These are phyloP conservation scores for Neosilurus mollespiculum DNA, from an alignment of 2,797 vertebrate species.

Conservation along the genomic window DNA sequence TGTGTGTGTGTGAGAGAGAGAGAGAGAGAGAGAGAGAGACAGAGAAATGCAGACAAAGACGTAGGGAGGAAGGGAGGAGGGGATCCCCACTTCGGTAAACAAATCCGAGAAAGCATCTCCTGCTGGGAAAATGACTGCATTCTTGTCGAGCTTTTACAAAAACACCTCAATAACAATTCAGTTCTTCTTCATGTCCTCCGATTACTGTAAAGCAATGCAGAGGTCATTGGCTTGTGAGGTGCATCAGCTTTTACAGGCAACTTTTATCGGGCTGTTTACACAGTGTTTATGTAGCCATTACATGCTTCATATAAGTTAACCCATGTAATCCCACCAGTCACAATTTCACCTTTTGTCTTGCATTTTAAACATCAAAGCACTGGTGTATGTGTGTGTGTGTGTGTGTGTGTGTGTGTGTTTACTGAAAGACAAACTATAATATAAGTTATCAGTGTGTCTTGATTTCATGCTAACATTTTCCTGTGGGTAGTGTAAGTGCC, in stretches of 20 bases:
- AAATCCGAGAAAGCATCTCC: slow-evolving; percentile 52
- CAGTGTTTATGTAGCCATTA: neutral
- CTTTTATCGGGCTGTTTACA: neutral
- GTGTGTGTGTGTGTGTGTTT: neutral
- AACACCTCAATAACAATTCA: slow-evolving; percentile 33
- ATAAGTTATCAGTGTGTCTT: neutral
- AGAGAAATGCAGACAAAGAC: slow-evolving; percentile 40
- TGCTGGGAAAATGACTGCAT: slow-evolving; percentile 56
- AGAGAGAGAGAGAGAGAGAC: too few species aligned
- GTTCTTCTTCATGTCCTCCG: slow-evolving; percentile 23
- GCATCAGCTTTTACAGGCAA: slow-evolving; percentile 6
- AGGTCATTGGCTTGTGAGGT: neutral
- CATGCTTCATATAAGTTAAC: neutral
- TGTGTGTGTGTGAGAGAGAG: neutral
- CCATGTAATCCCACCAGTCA: neutral
- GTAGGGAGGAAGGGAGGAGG: slow-evolving; percentile 52
- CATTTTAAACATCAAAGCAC: neutral
- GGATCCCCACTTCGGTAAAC: slow-evolving; percentile 60
- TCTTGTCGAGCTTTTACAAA: slow-evolving; percentile 43
- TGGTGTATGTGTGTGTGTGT: neutral
- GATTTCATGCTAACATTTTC: neutral
- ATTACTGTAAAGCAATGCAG: slow-evolving; percentile 19
- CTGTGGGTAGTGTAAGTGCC: neutral
- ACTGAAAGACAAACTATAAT: neutral
- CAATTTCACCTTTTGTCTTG: neutral